These are phyloP conservation scores for Gryllus bimaculatus DNA, from an alignment of 1,140 invertebrate genomes.

Conservation along the genomic window DNA sequence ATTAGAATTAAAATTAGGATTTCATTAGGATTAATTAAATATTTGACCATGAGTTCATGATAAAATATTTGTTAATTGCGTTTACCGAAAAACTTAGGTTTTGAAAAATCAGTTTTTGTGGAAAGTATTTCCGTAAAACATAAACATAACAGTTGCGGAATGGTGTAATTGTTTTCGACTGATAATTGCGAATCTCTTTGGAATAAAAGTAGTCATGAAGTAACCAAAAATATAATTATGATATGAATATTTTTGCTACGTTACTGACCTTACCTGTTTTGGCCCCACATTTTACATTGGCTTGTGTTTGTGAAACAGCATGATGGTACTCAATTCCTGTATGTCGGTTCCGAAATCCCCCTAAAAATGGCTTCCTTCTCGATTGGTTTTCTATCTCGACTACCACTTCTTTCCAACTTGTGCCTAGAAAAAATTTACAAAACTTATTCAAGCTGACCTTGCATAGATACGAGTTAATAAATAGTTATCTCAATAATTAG, in stretches of 20 bases:
- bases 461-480: background rate
- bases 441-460: background rate
- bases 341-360: background rate
- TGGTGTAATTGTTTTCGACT: too few species aligned
- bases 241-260: background rate
- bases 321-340: background rate
- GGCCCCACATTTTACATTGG: background rate
- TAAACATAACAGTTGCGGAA: too few species aligned
- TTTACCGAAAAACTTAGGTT: too few species aligned
- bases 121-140: too few species aligned
- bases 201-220: background rate
- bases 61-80: too few species aligned
- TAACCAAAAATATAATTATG: background rate
- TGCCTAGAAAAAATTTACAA: background rate
- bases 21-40: too few species aligned
- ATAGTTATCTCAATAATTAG: too few species aligned
- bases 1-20: too few species aligned
- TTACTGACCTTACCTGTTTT: background rate
- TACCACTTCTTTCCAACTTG: background rate
- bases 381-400: background rate
- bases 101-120: too few species aligned
- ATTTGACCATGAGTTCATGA: too few species aligned
- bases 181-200: background rate
- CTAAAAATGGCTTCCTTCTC: background rate
- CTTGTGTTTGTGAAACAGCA: background rate